A percentile compares a stretch with the other conserved stretches of the same genome.
These are phyloP conservation scores for Lasioglossum albipes DNA, from an alignment of 1,140 invertebrate species.

Conservation along the genomic window DNA sequence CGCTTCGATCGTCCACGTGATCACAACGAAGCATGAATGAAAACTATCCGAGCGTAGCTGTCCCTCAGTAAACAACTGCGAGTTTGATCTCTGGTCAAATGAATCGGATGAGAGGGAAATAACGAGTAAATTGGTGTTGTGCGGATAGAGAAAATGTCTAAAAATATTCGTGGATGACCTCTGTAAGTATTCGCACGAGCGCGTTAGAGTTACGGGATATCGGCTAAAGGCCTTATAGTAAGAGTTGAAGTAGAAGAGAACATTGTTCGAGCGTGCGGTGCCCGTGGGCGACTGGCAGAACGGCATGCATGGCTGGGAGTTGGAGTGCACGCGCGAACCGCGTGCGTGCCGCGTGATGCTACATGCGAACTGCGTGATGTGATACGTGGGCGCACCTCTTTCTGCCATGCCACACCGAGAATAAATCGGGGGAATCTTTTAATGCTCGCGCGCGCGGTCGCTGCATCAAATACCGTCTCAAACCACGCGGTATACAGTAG, in stretches of 20 bases:
- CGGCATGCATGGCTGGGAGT: too few species aligned
- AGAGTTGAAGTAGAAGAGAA: background rate
- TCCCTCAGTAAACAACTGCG: too few species aligned
- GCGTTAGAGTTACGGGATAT: slow-evolving; percentile 7
- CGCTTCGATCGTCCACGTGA: too few species aligned
- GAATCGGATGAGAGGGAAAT: too few species aligned
- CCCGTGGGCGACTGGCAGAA: background rate
- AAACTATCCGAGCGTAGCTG: too few species aligned
- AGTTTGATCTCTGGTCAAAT: too few species aligned
- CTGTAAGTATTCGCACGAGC: too few species aligned
- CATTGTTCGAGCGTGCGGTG: background rate
- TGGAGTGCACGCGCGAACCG: slow-evolving; percentile 36
- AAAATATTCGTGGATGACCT: background rate
- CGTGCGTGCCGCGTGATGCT: slow-evolving; percentile 57
- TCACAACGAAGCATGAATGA: too few species aligned
- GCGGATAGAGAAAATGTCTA: too few species aligned
- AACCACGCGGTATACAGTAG: too few species aligned
- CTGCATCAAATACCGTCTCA: background rate
- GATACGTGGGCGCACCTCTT: slow-evolving; percentile 52
- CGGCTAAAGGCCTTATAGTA: slow-evolving; percentile 8
- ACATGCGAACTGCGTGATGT: slow-evolving; percentile 26
- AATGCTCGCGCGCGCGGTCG: background rate
- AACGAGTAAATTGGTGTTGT: too few species aligned
- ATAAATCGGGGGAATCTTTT: slow-evolving; percentile 26
- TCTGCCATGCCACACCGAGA: slow-evolving; percentile 19